phyloP scores from a whole-genome alignment of 35 echinoderm and acorn worm species.

The Anneissia japonica region DNA sequence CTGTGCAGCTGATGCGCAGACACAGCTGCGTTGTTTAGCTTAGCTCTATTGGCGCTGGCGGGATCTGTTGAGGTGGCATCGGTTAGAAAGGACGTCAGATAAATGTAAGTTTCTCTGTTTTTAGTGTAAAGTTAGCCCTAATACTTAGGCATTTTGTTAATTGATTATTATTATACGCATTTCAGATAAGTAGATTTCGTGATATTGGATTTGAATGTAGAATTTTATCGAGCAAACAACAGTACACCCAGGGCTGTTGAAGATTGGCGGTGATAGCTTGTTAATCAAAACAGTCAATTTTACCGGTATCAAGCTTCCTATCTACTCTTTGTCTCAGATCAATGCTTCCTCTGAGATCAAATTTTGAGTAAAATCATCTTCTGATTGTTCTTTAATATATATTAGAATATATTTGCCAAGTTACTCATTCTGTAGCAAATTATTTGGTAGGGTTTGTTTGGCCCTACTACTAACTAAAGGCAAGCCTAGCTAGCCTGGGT shows the following conservation, averaged over 20 bases:
- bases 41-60: not conserved
- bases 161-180: not conserved
- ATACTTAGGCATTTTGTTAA: not conserved
- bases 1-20: not conserved
- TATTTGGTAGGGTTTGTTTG: no score
- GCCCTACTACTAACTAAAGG: no score
- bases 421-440: no score
- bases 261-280: not conserved
- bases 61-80: not conserved
- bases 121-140: not conserved
- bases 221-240: not conserved
- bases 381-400: no score
- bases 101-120: not conserved
- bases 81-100: not conserved
- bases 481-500: no score
- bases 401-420: no score
- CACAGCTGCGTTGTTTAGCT: not conserved
- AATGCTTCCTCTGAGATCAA: not conserved
- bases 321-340: not conserved
- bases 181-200: not conserved
- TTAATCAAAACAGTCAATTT: not conserved
- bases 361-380: no score
- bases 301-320: not conserved
- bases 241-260: not conserved
- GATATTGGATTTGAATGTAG: not conserved